Evolutionary conservation across 2,113 vertebrate species (phyloP).

Genomic region (Leuciscus idus): DNA sequence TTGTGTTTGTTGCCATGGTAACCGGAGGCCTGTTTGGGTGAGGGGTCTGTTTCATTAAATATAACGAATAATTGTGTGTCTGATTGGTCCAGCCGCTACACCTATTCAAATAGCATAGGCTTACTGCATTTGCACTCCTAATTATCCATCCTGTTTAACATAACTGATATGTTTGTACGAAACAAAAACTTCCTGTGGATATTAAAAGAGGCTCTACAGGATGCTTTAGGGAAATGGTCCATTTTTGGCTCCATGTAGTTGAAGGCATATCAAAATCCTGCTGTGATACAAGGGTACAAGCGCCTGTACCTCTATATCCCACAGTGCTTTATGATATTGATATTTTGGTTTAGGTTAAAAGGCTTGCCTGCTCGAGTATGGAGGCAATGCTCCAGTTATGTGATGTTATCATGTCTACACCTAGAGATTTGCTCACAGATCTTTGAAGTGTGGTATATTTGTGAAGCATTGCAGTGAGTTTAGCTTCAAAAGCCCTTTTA

Average conservation of each 20-base stretch:
- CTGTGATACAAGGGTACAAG: neutral
- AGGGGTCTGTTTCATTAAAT: neutral
- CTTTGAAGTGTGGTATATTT: slow-evolving; percentile 32
- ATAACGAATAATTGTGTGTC: too few species aligned
- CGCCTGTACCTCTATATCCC: neutral
- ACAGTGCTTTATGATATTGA: neutral
- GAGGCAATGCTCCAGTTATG: neutral
- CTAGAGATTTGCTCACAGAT: slow-evolving; percentile 3
- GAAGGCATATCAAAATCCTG: neutral
- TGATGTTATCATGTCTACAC: neutral
- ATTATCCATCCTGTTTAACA: neutral
- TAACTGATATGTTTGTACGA: neutral
- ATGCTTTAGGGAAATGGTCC: neutral
- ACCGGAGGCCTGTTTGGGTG: neutral
- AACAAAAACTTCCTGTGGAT: neutral
- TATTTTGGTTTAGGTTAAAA: neutral
- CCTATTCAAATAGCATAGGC: neutral
- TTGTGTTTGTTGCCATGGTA: neutral
- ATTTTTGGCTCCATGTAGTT: neutral
- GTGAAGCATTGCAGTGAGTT: neutral
- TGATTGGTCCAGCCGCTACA: too few species aligned
- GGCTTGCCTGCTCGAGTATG: neutral
- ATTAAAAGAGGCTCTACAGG: neutral
- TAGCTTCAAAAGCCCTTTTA: slow-evolving; percentile 33
- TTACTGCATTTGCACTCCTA: neutral